Conservation (phyloP, 2,113 vertebrate species). For the Neotoma lepida region DNA sequence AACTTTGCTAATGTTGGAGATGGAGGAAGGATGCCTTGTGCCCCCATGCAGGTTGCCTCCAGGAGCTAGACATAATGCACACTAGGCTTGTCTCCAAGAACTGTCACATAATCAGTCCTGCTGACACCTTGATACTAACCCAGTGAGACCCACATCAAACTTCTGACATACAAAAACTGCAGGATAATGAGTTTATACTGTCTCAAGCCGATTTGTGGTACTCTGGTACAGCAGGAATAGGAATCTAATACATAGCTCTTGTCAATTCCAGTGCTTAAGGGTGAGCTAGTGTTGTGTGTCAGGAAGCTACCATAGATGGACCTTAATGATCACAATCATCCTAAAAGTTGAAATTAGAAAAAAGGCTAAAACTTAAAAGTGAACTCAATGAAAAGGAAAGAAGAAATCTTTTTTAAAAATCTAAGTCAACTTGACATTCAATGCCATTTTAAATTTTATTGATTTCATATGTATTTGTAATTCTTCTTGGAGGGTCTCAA, state of each 20-base stretch:
- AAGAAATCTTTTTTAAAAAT: too few relatives aligned
- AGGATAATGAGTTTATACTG: not conserved
- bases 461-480: too few relatives aligned
- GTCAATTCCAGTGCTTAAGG: not conserved
- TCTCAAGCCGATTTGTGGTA: not conserved
- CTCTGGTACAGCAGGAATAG: not conserved
- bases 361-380: not conserved
- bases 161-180: not conserved
- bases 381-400: not conserved
- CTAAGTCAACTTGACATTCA: too few relatives aligned
- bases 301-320: not conserved
- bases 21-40: not conserved
- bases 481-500: too few relatives aligned
- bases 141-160: not conserved
- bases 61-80: not conserved
- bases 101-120: not conserved
- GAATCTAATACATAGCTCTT: not conserved
- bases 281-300: not conserved
- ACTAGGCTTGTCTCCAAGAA: not conserved
- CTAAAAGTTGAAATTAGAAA: constrained; percentile 14
- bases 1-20: not conserved
- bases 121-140: not conserved
- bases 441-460: too few relatives aligned
- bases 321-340: not conserved
- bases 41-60: too few relatives aligned